Conservation (phyloP, 2,113 vertebrate genomes). For the Octodon degus region DNA sequence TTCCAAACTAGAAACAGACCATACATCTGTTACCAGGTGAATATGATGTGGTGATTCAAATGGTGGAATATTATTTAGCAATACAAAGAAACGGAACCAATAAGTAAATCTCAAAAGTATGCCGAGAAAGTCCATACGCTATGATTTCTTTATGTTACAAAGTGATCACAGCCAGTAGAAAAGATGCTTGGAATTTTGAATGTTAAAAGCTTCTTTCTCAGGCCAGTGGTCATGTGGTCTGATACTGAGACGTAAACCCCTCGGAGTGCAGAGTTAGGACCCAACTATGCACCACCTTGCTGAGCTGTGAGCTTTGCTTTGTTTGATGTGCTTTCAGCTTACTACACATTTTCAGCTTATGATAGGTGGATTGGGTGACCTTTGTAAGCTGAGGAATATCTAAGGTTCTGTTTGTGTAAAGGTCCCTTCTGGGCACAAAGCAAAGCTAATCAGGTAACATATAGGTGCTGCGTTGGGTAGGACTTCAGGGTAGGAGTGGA, state of each 20-base stretch:
- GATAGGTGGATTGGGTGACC: neutral
- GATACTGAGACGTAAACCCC: neutral
- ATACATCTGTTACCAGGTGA: neutral
- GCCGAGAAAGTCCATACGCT: neutral
- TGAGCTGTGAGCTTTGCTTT: neutral
- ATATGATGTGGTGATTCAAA: neutral
- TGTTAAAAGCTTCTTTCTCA: neutral
- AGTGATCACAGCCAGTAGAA: neutral
- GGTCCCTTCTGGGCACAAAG: neutral
- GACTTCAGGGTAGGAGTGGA: neutral
- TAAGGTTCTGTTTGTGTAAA: slow-evolving; percentile 7
- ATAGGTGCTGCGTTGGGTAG: neutral
- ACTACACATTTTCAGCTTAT: neutral
- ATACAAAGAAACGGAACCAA: neutral
- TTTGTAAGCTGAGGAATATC: neutral
- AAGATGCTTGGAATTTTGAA: neutral
- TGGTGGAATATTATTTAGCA: slow-evolving; percentile 4
- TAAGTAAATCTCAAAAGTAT: slow-evolving; percentile 11
- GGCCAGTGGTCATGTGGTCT: neutral
- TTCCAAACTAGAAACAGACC: slow-evolving; percentile 29
- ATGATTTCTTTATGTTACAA: neutral
- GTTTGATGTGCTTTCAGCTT: neutral
- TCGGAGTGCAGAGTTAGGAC: too few relatives aligned
- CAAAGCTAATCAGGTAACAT: neutral
- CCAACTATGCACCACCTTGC: neutral